A percentile compares a stretch with the other conserved stretches of the same genome.
Evolutionary conservation across 2,888 invertebrate genomes (phyloP).

Genomic region (Hymenopus coronatus): DNA sequence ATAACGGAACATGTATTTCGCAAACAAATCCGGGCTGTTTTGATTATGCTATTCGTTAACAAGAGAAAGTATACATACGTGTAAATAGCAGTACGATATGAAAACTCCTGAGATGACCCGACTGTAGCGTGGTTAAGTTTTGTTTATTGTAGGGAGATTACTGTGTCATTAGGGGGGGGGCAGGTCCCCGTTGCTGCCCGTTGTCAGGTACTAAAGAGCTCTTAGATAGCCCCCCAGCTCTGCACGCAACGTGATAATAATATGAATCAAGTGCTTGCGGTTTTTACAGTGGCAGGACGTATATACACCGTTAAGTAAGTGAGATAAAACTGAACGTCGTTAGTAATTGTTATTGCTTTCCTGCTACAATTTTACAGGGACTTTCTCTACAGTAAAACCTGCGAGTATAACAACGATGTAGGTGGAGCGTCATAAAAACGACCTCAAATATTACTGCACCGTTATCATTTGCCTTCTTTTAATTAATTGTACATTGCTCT

Average conservation of each 20-base stretch:
- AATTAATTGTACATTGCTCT: too few species aligned
- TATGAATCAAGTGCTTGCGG: constrained; percentile 9
- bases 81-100: not conserved
- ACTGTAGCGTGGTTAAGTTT: not conserved
- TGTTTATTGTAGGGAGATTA: not conserved
- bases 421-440: not conserved
- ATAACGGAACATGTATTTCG: too few species aligned
- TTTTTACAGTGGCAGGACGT: not conserved
- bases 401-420: not conserved
- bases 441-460: not conserved
- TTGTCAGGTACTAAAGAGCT: not conserved
- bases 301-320: not conserved
- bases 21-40: too few species aligned
- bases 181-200: not conserved
- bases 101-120: not conserved
- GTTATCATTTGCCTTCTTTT: too few species aligned
- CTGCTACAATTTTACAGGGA: not conserved
- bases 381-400: not conserved
- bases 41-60: too few species aligned
- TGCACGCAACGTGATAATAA: not conserved
- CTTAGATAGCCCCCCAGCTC: not conserved
- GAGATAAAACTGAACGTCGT: not conserved
- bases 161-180: not conserved
- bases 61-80: not conserved
- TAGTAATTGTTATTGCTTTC: not conserved